Evolutionary conservation across 2,113 vertebrate genomes (phyloP), one percentile per base, ranked within the genome.

Genomic region (Hippolais icterina): DNA sequence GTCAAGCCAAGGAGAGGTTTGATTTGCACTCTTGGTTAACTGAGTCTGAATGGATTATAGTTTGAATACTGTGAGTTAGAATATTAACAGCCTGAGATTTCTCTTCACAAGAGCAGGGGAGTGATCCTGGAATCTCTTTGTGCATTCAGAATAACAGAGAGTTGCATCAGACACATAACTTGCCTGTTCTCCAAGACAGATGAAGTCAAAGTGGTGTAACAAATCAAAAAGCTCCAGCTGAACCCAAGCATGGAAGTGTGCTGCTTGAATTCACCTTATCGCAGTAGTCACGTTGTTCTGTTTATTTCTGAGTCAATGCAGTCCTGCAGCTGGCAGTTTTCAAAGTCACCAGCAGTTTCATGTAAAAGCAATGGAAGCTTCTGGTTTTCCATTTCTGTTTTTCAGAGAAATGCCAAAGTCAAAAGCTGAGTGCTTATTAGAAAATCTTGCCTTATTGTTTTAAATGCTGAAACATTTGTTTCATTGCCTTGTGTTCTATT

Each of bases 401-500:
- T 87, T 87, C 50, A 92, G 52, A 78, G 39, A 66, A 63, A 53
- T 52, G 65, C 39, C 1, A 10, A 81, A 93, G 56, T 57, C 21
- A 86, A 90, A 93, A 91, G 57, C 70, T 87, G 76, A 9, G 5
- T 1, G 6, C 19, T 83, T 76, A 21, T 82, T 84, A 65, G 15
- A 74, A 92, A 95, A 84, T 61, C 74, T 72, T 64, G 53, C 59
- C n/a, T n/a, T 88, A 49, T 23, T 90, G 70, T 95, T 94, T 90
- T 46, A 92, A 93, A 83, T 80, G 78, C 74, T 92, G 75, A 91
- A 88, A 33, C 0, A 0, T 79, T 91, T 87, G 19, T 91, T 93
- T 92, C 31, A 37, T 56, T 89, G 57, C 52, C 12, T 46, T 83
- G 21, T 86, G 85, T 37, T 95, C n/a, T 21, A 29, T 72, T 87